These are phyloP conservation scores for Drosophila peninsularis DNA, from an alignment of 2,888 invertebrate species.

Conservation along the genomic window DNA sequence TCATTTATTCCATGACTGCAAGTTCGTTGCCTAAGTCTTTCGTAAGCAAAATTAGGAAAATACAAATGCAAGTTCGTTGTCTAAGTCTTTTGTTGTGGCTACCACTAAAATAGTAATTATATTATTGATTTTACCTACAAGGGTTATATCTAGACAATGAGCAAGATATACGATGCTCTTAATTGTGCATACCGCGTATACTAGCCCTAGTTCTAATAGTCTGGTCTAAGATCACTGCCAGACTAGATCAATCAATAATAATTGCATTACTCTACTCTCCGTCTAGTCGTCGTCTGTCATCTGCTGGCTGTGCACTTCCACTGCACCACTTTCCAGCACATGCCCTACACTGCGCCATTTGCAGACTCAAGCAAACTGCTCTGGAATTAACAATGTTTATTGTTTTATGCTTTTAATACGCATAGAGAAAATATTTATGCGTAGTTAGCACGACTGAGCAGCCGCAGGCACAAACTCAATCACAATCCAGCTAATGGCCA, in stretches of 20 bases:
- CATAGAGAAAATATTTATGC: slow-evolving; percentile 55
- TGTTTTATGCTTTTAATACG: slow-evolving; percentile 38
- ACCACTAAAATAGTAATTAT: background rate
- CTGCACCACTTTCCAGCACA: background rate
- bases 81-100: slow-evolving; percentile 28
- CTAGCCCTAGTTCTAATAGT: background rate
- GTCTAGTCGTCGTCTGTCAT: background rate
- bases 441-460: slow-evolving; percentile 29
- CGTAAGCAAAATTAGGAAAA: slow-evolving; percentile 20
- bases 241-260: background rate
- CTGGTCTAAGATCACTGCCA: background rate
- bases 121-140: background rate
- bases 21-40: slow-evolving; percentile 66
- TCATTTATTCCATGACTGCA: slow-evolving; percentile 11
- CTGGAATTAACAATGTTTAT: slow-evolving; percentile 57
- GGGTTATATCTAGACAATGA: background rate
- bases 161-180: no score
- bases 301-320: no score
- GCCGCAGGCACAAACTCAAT: slow-evolving; percentile 38
- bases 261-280: background rate
- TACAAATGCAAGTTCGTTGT: slow-evolving; percentile 47
- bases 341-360: background rate
- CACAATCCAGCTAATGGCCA: slow-evolving; percentile 6
- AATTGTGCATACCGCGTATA: no score
- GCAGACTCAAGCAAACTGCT: slow-evolving; percentile 31